Percentiles rank a stretch among this genome's conserved stretches.
Evolutionary conservation across 2,113 vertebrate genomes (phyloP).

Genomic region (Mormyrus lacerda): DNA sequence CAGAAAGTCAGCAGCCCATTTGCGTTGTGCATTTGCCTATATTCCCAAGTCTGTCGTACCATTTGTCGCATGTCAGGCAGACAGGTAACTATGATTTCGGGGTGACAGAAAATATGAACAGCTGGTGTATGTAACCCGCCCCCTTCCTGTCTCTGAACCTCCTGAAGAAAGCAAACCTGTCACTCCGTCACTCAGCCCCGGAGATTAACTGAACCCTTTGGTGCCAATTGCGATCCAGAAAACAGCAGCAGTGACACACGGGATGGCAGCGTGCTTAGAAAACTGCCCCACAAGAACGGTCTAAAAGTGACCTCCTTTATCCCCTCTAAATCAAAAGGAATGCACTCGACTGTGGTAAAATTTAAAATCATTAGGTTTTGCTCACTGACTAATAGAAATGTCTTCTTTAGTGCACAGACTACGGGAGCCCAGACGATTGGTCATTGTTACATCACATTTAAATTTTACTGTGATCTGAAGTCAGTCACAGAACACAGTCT

Average conservation of each 20-base stretch:
- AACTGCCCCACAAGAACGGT: background rate
- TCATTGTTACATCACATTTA: background rate
- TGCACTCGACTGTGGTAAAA: background rate
- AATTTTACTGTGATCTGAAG: background rate
- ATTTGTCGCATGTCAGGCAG: background rate
- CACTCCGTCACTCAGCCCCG: background rate
- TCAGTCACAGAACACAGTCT: background rate
- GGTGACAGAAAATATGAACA: background rate
- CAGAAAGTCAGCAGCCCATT: background rate
- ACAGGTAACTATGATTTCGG: background rate
- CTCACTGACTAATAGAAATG: background rate
- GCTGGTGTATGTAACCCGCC: background rate
- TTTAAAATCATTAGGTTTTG: background rate
- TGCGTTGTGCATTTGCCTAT: background rate
- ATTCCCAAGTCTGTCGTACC: background rate
- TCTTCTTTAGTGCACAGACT: background rate
- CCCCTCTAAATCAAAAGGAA: background rate
- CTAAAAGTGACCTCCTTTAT: background rate
- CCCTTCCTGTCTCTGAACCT: background rate
- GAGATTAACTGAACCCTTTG: background rate
- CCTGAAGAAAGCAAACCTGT: constrained; percentile 4
- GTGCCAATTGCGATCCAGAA: background rate
- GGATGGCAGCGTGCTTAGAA: background rate
- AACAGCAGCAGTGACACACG: background rate
- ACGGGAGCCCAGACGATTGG: background rate